These are phyloP conservation scores for Oppia nitens DNA, from an alignment of 1,140 invertebrate genomes.

Conservation along the genomic window DNA sequence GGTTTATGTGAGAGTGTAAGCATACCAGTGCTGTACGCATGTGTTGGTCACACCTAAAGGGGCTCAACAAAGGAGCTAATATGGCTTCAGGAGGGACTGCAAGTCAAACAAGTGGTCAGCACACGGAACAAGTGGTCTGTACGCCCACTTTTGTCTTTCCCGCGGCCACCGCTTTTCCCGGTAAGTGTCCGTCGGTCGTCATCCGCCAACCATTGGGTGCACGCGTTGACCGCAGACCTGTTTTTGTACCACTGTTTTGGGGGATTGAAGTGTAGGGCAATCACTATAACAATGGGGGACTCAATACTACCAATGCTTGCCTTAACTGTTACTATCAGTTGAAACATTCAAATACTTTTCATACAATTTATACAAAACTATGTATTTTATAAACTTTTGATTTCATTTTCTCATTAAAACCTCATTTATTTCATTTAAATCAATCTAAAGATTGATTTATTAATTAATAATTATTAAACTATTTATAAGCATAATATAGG, in stretches of 20 bases:
- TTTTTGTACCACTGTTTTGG: neutral
- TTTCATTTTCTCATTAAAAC: too few species aligned
- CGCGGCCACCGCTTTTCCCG: constrained; percentile 17
- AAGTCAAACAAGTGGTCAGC: neutral
- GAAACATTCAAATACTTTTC: too few species aligned
- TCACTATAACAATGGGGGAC: neutral
- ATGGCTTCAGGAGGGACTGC: neutral
- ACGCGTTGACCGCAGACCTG: neutral
- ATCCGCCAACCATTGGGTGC: neutral
- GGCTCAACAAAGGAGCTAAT: neutral
- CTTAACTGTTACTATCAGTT: too few species aligned
- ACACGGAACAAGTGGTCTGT: constrained; percentile 19
- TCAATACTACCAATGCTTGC: too few species aligned
- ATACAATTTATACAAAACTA: too few species aligned
- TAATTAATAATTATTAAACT: too few species aligned
- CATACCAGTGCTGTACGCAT: too few species aligned
- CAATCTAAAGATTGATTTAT: too few species aligned
- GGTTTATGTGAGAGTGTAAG: neutral
- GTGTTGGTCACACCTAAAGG: neutral
- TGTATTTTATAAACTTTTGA: too few species aligned
- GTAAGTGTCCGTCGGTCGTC: constrained; percentile 11
- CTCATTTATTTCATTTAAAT: too few species aligned
- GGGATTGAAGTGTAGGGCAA: neutral
- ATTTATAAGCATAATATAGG: too few species aligned
- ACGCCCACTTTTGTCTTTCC: constrained; percentile 20